A percentile compares a stretch with the other conserved stretches of the same genome.
Conservation (phyloP, 2,797 vertebrate species). For the Furcifer pardalis region DNA sequence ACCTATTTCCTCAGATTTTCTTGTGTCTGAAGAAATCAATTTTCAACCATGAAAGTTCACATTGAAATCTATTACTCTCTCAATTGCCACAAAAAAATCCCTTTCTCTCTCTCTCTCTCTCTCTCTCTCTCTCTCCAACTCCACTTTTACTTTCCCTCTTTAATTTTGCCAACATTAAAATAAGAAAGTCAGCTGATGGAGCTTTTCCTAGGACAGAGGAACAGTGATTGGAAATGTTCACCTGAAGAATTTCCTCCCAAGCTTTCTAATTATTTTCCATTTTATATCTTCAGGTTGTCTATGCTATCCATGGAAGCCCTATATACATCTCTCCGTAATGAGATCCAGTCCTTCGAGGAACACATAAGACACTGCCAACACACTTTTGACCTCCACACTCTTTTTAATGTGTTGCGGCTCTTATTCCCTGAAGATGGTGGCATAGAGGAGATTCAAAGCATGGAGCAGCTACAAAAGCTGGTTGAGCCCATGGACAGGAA, state of each 20-base stretch:
- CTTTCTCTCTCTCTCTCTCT: too few relatives aligned
- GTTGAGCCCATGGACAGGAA: not conserved
- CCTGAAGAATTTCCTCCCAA: not conserved
- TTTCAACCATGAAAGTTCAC: too few relatives aligned
- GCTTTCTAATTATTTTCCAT: not conserved
- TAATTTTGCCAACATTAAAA: not conserved
- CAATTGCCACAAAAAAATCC: too few relatives aligned
- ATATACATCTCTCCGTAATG: constrained; percentile 47
- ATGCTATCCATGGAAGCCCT: constrained; percentile 52
- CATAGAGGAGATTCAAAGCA: constrained; percentile 44
- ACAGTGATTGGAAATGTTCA: not conserved
- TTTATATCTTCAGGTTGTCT: constrained; percentile 4
- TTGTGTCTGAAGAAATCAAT: too few relatives aligned
- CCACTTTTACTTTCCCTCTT: too few relatives aligned
- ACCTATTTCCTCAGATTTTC: too few relatives aligned
- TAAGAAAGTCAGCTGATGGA: not conserved
- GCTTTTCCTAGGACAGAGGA: not conserved
- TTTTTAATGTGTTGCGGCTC: constrained; percentile 42
- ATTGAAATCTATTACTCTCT: too few relatives aligned
- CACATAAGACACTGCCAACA: constrained; percentile 38
- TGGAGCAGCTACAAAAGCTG: constrained; percentile 50
- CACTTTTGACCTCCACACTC: constrained; percentile 51
- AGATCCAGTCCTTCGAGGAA: constrained; percentile 56
- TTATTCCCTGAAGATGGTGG: constrained; percentile 11
- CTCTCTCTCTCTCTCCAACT: too few relatives aligned